phyloP scores from a whole-genome alignment of 2,797 vertebrate species.

The Cynopterus sphinx region DNA sequence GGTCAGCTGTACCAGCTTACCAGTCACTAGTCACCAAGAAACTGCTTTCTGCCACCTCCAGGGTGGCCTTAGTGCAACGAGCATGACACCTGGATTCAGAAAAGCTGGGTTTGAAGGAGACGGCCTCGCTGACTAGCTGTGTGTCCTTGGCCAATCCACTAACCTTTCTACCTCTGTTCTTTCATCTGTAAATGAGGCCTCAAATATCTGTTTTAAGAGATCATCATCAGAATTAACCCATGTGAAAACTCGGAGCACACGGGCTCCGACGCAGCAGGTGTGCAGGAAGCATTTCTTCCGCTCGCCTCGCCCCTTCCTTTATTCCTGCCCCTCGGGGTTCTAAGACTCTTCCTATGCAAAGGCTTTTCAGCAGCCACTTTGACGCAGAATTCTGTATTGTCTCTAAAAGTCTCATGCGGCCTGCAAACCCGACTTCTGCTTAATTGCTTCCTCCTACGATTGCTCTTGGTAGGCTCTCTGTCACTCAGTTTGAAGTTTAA shows the following conservation, averaged over 20 bases:
- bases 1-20: neutral
- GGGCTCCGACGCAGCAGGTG: neutral
- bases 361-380: conserved; percentile 26
- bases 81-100: neutral
- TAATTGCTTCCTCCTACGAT: conserved; percentile 67
- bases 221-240: neutral
- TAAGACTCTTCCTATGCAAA: neutral
- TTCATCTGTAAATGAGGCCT: conserved; percentile 4
- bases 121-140: neutral
- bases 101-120: neutral
- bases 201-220: neutral
- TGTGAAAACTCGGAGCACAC: neutral
- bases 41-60: neutral
- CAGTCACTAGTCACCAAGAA: neutral
- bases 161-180: neutral
- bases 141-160: neutral
- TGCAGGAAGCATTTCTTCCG: neutral
- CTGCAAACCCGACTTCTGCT: conserved; percentile 51
- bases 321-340: neutral
- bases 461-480: conserved; percentile 49
- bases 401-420: conserved; percentile 55
- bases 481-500: conserved; percentile 75
- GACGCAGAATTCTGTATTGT: conserved; percentile 55
- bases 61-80: neutral
- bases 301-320: neutral